Evolutionary conservation across 2,113 vertebrate species (phyloP), one percentile per base, ranked within the genome.

Genomic region (Motacilla tschutschensis): DNA sequence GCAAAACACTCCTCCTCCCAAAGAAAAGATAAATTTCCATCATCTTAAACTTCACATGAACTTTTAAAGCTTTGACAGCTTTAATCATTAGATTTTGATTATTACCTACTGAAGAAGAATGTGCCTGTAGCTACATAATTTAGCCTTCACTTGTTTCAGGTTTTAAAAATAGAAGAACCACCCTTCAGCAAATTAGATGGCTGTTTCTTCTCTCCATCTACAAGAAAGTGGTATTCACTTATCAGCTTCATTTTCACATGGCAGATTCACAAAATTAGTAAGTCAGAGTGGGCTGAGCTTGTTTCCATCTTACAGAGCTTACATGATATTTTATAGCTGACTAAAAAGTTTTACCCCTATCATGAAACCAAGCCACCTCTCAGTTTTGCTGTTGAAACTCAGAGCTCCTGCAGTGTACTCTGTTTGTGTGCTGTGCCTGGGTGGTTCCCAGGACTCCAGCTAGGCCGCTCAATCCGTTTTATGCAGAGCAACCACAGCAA

Each of bases 41-140:
- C 36, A 54, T 47, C 71, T 81, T 69, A 84, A 88, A 79, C 79
- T 88, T 84, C 55, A 65, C 8, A 48, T 67, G 46, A 86, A 73
- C 67, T 82, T 84, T 43, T 55, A 92, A 89, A 59, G 57, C 51
- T 87, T 63, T 80, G 73, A 83, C 65, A 73, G 36, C 29, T 92
- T 76, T 25, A 91, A 79, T 58, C 21, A 66, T 72, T 76, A 66
- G 35, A 47, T 79, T 87, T 89, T 90, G 55, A 69, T 88, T 84
- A 70, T 51, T 90, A 73, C 67, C 44, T 90, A 36, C 47, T 0
- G 1, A 85, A 91, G 41, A 94, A 91, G 36, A 90, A 94, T 63
- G 63, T 1, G 36, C 79, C 75, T 79, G 51, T 46, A 94, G 84
- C 71, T 65, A 82, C n/a, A 10, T 44, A 86, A 86, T 84, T 86